phyloP scores from a whole-genome alignment of 1,140 invertebrate species.

The Phenacoccus solenopsis region DNA sequence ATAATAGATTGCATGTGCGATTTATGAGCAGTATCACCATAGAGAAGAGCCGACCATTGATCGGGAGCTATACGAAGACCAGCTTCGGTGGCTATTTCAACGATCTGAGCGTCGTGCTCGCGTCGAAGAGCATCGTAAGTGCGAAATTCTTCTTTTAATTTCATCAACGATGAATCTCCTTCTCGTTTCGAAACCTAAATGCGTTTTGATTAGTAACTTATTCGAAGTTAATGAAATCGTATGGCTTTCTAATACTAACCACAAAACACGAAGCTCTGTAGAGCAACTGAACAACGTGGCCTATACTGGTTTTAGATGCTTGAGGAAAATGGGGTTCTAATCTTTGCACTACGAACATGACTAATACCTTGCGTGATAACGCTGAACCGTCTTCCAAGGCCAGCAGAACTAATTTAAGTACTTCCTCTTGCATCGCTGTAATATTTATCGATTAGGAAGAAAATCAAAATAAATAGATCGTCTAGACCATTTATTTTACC shows the following conservation, averaged over 20 bases:
- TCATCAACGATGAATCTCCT: slow-evolving; percentile 96
- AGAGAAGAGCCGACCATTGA: slow-evolving; percentile 93
- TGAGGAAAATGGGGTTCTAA: slow-evolving; percentile 91
- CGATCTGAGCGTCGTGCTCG: slow-evolving; percentile 97
- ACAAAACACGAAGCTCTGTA: slow-evolving; percentile 98
- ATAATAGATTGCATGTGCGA: slow-evolving; percentile 99
- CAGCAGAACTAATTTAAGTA: slow-evolving; percentile 82
- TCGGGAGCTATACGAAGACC: slow-evolving; percentile 93
- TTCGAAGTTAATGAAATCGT: slow-evolving; percentile 21
- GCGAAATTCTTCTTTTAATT: slow-evolving; percentile 93
- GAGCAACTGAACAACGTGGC: slow-evolving; percentile 94
- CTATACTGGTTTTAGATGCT: slow-evolving; percentile 96
- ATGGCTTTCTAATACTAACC: too few species aligned
- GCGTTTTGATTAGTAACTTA: background rate
- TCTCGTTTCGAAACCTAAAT: slow-evolving; percentile 85
- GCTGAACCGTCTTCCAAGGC: slow-evolving; percentile 92
- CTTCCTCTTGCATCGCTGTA: slow-evolving; percentile 94
- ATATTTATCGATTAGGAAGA: background rate
- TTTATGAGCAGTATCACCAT: slow-evolving; percentile 89
- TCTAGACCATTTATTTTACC: slow-evolving; percentile 37
- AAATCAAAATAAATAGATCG: slow-evolving; percentile 11
- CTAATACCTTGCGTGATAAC: slow-evolving; percentile 92
- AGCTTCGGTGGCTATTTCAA: slow-evolving; percentile 94
- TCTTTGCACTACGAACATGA: slow-evolving; percentile 96
- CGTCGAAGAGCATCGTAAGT: slow-evolving; percentile 83